Conservation (phyloP, 2,797 vertebrate genomes). For the Hippoglossus hippoglossus region DNA sequence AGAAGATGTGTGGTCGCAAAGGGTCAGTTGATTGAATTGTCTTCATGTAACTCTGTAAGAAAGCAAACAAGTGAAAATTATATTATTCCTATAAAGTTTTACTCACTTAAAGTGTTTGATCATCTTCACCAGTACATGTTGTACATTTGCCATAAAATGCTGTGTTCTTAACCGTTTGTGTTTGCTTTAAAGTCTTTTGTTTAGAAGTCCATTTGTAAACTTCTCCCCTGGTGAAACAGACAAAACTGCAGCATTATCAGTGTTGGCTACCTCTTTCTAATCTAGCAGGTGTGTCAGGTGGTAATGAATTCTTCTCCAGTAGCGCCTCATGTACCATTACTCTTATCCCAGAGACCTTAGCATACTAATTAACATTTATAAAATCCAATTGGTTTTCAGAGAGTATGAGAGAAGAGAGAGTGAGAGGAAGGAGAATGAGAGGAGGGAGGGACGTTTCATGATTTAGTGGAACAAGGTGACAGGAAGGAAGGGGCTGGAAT, state of each 20-base stretch:
- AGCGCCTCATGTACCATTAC: slow-evolving; percentile 71
- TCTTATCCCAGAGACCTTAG: slow-evolving; percentile 76
- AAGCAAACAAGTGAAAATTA: too few species aligned
- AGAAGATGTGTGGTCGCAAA: too few species aligned
- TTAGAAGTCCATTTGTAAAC: slow-evolving; percentile 64
- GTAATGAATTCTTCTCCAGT: slow-evolving; percentile 77
- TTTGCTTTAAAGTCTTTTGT: slow-evolving; percentile 5
- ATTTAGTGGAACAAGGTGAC: slow-evolving; percentile 64
- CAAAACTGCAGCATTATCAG: slow-evolving; percentile 65
- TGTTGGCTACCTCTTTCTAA: slow-evolving; percentile 63
- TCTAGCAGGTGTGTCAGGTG: slow-evolving; percentile 61
- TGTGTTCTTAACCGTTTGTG: background rate
- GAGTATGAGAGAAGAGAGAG: slow-evolving; percentile 26
- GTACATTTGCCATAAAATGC: too few species aligned
- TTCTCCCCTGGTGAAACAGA: slow-evolving; percentile 64
- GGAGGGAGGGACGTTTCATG: slow-evolving; percentile 36
- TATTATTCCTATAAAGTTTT: too few species aligned
- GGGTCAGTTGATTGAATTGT: too few species aligned
- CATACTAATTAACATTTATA: slow-evolving; percentile 78
- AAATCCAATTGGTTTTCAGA: slow-evolving; percentile 72
- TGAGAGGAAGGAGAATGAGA: slow-evolving; percentile 11
- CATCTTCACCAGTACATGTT: too few species aligned
- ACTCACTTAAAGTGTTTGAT: too few species aligned
- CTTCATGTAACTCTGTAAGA: too few species aligned
- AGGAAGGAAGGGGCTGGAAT: slow-evolving; percentile 35